These are phyloP conservation scores for Cynodonichthys magdalenae DNA, from an alignment of 2,797 vertebrate species.

Conservation along the genomic window DNA sequence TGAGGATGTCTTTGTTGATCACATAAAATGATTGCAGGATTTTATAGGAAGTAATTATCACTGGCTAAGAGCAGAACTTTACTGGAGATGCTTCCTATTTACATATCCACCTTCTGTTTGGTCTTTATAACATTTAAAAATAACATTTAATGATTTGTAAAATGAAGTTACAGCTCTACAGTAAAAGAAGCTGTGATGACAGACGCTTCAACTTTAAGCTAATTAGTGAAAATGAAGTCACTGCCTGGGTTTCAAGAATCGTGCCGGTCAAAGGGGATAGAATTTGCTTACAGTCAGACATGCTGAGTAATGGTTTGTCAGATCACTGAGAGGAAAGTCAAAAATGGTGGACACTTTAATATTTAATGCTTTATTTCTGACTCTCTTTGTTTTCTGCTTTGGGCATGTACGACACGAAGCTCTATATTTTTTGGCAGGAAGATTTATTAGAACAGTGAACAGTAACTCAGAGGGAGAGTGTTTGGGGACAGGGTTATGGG, in stretches of 20 bases:
- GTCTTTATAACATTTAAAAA: slow-evolving; percentile 31
- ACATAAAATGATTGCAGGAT: too few species aligned
- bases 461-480: slow-evolving; percentile 42
- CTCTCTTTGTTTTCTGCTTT: slow-evolving; percentile 59
- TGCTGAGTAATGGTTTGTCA: slow-evolving; percentile 69
- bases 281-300: slow-evolving; percentile 58
- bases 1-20: too few species aligned
- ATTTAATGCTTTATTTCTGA: slow-evolving; percentile 74
- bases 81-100: too few species aligned
- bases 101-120: slow-evolving; percentile 11
- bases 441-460: slow-evolving; percentile 56
- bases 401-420: slow-evolving; percentile 54
- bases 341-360: slow-evolving; percentile 77
- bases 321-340: slow-evolving; percentile 68
- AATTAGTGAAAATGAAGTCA: slow-evolving; percentile 57
- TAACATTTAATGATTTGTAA: background rate
- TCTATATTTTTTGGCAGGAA: slow-evolving; percentile 60
- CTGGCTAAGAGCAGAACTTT: too few species aligned
- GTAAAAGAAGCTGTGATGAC: slow-evolving; percentile 29
- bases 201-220: slow-evolving; percentile 34
- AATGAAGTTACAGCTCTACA: background rate
- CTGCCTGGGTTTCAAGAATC: slow-evolving; percentile 51
- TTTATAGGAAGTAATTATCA: too few species aligned
- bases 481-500: slow-evolving; percentile 29
- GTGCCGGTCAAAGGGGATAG: slow-evolving; percentile 29